These are phyloP conservation scores for Zoanthus solanderi DNA, from an alignment of 92 coral and sea anemone species.

Conservation along the genomic window DNA sequence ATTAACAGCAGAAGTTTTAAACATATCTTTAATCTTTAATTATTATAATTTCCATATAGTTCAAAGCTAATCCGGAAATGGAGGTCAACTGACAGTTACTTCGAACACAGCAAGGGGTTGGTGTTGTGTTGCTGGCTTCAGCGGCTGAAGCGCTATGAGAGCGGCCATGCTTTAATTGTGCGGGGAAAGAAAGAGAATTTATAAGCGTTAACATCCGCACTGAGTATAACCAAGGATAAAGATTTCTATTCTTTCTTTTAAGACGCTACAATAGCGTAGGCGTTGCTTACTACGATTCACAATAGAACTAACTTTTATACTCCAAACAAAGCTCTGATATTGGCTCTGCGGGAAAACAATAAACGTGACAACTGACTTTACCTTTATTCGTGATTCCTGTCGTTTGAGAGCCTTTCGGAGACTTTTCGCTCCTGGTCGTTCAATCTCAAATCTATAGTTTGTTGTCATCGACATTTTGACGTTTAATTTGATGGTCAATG, in stretches of 20 bases:
- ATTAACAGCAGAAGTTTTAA: no score
- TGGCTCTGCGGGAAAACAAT: not conserved
- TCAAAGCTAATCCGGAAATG: no score
- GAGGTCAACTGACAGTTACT: no score
- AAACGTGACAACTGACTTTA: not conserved
- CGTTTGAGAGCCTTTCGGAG: conserved; percentile 87
- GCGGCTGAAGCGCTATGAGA: no score
- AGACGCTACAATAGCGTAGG: not conserved
- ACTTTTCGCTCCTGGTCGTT: conserved; percentile 91
- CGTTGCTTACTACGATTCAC: not conserved
- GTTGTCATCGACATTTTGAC: conserved; percentile 95
- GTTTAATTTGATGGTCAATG: not conserved
- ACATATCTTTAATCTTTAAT: no score
- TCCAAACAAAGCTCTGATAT: not conserved
- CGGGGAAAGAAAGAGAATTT: no score
- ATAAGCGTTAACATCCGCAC: no score
- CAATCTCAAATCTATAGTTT: conserved; percentile 90
- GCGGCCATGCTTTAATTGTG: no score
- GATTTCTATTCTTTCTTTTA: conserved; percentile 12
- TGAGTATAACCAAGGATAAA: not conserved
- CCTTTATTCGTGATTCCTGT: conserved; percentile 93
- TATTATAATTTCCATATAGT: no score
- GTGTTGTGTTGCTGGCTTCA: no score
- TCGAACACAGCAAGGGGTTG: no score
- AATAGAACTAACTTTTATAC: conserved; percentile 32